phyloP scores from a whole-genome alignment of 2,113 vertebrate species.

The Galbula dea region DNA sequence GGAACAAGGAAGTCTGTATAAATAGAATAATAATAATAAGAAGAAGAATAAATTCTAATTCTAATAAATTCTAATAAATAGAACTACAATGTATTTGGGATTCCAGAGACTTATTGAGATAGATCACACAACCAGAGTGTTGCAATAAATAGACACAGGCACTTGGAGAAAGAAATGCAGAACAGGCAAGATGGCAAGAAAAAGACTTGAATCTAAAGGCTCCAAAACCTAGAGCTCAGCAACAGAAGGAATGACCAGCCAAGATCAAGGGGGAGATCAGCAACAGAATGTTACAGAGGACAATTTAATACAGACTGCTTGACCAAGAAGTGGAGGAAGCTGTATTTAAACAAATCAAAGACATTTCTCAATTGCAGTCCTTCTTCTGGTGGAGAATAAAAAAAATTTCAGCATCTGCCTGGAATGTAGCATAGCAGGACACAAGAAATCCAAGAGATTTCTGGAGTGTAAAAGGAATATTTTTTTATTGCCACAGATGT shows the following conservation, averaged over 20 bases:
- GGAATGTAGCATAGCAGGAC: neutral
- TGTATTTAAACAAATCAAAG: neutral
- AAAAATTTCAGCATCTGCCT: neutral
- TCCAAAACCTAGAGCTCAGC: neutral
- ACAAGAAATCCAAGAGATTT: neutral
- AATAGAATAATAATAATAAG: too few species aligned
- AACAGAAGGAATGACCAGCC: neutral
- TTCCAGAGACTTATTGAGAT: neutral
- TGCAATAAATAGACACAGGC: neutral
- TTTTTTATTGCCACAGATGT: neutral
- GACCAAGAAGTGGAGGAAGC: neutral
- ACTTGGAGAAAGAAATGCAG: neutral
- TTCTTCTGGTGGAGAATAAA: neutral
- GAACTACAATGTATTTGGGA: neutral
- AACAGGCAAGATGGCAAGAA: neutral
- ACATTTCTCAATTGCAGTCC: neutral
- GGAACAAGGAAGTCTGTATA: neutral
- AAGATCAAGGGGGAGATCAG: neutral
- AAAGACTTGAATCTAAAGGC: neutral
- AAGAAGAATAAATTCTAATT: too few species aligned
- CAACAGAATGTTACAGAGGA: accelerated
- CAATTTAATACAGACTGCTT: neutral
- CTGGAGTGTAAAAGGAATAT: neutral
- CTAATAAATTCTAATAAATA: too few species aligned
- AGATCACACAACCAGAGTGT: neutral